These are phyloP conservation scores for Eristalis pertinax DNA, from an alignment of 2,888 invertebrate genomes.

Conservation along the genomic window DNA sequence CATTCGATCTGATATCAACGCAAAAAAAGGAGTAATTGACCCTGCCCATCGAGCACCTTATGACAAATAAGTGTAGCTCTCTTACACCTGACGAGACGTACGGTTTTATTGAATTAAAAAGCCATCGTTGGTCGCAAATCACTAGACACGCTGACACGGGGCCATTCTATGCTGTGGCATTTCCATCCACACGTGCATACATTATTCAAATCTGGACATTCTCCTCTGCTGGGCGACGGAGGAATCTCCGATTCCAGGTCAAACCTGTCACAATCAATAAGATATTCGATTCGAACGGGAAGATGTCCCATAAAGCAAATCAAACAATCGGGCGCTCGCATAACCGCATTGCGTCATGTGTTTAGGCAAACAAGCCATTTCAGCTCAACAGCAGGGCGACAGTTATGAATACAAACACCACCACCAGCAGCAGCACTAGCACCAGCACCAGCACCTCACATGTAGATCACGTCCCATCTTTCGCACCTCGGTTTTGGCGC, in stretches of 20 bases:
- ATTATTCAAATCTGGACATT: neutral
- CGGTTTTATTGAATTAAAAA: too few species aligned
- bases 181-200: neutral
- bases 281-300: neutral
- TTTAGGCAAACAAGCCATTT: neutral
- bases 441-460: neutral
- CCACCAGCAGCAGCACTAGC: too few species aligned
- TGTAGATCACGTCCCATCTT: neutral
- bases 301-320: neutral
- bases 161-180: neutral
- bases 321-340: neutral
- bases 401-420: slow-evolving; percentile 7
- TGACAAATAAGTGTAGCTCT: too few species aligned
- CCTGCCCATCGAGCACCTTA: too few species aligned
- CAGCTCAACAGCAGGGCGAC: neutral
- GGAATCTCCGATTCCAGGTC: neutral
- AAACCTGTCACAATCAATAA: neutral
- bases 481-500: slow-evolving; percentile 4
- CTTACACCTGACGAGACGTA: too few species aligned
- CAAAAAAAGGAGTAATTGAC: too few species aligned
- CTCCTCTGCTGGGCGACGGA: neutral
- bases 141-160: neutral
- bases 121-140: neutral
- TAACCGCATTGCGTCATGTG: neutral
- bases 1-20: too few species aligned